Evolutionary conservation across 2,797 vertebrate species (phyloP).

Genomic region (Acrossocheilus wenchowensis): DNA sequence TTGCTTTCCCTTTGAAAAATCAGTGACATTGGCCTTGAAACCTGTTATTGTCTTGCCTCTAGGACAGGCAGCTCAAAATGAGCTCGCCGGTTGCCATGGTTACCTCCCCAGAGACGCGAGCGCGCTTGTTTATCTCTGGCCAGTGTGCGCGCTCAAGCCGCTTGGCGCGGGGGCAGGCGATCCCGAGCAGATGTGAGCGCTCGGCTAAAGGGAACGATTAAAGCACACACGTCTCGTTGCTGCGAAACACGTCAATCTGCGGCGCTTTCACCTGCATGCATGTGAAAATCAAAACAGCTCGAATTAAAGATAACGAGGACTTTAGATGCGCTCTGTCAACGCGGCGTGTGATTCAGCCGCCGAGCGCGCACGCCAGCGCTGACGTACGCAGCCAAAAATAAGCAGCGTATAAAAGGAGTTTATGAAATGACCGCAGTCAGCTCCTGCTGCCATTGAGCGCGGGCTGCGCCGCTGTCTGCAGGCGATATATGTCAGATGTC

Average conservation of each 20-base stretch:
- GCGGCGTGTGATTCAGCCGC: slow-evolving; percentile 30
- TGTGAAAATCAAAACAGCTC: slow-evolving; percentile 27
- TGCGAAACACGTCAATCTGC: slow-evolving; percentile 20
- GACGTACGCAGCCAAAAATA: slow-evolving; percentile 60
- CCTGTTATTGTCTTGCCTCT: slow-evolving; percentile 81
- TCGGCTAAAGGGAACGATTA: slow-evolving; percentile 50
- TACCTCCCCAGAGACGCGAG: slow-evolving; percentile 77
- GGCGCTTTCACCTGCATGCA: slow-evolving; percentile 28
- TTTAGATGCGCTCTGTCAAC: slow-evolving; percentile 45
- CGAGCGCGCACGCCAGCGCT: slow-evolving; percentile 23
- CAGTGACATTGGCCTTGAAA: slow-evolving; percentile 79
- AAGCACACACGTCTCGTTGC: slow-evolving; percentile 42
- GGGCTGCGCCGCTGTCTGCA: slow-evolving; percentile 63
- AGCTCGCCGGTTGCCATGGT: slow-evolving; percentile 80
- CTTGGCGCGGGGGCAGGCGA: slow-evolving; percentile 49
- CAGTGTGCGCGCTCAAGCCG: slow-evolving; percentile 55
- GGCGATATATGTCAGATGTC: slow-evolving; percentile 75
- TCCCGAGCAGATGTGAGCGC: slow-evolving; percentile 58
- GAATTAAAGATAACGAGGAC: slow-evolving; percentile 38
- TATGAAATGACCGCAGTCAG: slow-evolving; percentile 69
- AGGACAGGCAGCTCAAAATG: slow-evolving; percentile 77
- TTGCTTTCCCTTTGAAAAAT: slow-evolving; percentile 56
- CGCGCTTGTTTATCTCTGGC: slow-evolving; percentile 83
- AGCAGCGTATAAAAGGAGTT: slow-evolving; percentile 64
- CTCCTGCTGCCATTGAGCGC: slow-evolving; percentile 64